Evolutionary conservation across 1,140 invertebrate species (phyloP), one percentile per base, ranked within the genome.

Genomic region (Nasonia vitripennis): DNA sequence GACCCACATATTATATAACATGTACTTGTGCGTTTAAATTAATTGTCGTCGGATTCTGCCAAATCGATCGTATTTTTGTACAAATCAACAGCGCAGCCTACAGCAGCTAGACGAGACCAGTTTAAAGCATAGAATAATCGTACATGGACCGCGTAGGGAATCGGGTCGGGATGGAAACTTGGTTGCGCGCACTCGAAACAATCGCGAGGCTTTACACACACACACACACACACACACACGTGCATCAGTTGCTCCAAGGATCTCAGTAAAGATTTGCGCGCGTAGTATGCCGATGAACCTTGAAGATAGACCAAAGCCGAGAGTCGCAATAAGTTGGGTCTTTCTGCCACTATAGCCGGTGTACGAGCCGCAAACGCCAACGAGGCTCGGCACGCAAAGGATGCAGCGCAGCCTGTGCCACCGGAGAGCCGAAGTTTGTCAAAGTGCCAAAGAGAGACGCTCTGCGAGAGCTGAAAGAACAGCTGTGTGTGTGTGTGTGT

Each of bases 381-480:
- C 27, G 27, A 27, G 27, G 27, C 27, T 27, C 27, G 27, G 27
- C 27, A 27, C 41, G 41, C 41, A 10, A 41, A 41, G 9, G 14
- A 27, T 27, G 27, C 27, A 27, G 27, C 27, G 27, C 27, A 27
- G 27, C 27, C 27, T 27, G 27, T 27, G 27, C 27, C 27, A 27
- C 27, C 27, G 27, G 27, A 51, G 48, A 51, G 0, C 2, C 37
- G 41, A n/a, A 55, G 45, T 79, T 84, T 79, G 77, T 27, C 70
- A 80, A 74, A 85, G 62, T 85, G 83, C 78, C 83, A 80, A 84
- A 80, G 27, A 71, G 5, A 14, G 23, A 7, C 31, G 68, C 31
- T n/a, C 27, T 2, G 48, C 14, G 67, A 62, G 9, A 27, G 23
- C 23, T n/a, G 45, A 5, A 75, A 67, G 14, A 68, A 23, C 34